These are phyloP conservation scores for Lordiphosa mommai DNA, from an alignment of 1,140 invertebrate species.

Conservation along the genomic window DNA sequence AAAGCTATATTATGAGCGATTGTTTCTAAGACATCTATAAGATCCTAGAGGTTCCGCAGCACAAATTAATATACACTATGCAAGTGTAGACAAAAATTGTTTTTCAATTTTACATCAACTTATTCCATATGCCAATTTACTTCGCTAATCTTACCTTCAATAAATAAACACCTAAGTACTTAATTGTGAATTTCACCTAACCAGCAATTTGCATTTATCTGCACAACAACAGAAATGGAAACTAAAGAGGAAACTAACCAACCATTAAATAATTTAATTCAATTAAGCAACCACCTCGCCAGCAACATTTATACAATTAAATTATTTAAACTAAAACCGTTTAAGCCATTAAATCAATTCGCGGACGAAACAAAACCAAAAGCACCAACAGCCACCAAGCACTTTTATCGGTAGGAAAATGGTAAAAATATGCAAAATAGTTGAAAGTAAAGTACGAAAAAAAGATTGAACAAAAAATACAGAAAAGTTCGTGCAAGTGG, in stretches of 20 bases:
- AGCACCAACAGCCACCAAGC: neutral
- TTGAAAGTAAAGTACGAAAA: neutral
- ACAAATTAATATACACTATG: too few relatives aligned
- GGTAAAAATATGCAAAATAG: constrained; percentile 57
- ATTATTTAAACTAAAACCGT: constrained; percentile 54
- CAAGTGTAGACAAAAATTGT: too few relatives aligned
- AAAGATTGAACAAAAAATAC: constrained; percentile 16
- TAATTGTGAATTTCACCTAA: neutral
- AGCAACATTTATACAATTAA: constrained; percentile 45
- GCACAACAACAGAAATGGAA: neutral
- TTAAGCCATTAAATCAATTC: constrained; percentile 68
- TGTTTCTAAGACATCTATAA: too few relatives aligned
- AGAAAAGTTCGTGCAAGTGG: neutral
- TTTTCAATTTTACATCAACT: too few relatives aligned
- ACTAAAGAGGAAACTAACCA: constrained; percentile 7
- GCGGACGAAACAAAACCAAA: constrained; percentile 5
- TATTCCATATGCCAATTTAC: too few relatives aligned
- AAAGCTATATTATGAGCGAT: too few relatives aligned
- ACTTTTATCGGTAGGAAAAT: constrained; percentile 41
- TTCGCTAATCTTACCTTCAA: too few relatives aligned
- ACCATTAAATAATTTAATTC: constrained; percentile 64
- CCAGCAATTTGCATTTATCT: constrained; percentile 2
- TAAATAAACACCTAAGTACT: too few relatives aligned
- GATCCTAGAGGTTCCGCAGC: too few relatives aligned
- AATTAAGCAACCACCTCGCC: constrained; percentile 39